Base-by-base conservation (phyloP, 2,888 invertebrate species). In the Cybosia mesomella region DNA sequence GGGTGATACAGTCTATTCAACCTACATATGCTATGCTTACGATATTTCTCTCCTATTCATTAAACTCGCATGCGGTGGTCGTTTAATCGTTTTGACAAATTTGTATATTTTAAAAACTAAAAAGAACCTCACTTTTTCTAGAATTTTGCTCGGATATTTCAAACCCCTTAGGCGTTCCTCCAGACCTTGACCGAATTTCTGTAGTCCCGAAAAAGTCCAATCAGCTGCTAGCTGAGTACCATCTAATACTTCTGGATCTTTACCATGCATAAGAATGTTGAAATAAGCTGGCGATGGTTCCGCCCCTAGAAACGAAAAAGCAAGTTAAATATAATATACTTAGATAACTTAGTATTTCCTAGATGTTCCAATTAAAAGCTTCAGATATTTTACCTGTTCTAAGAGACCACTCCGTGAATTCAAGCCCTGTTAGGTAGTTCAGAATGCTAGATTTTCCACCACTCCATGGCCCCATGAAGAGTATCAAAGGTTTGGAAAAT, bases 381-480 rank as follows among this genome's bases (percentile, higher is more conserved):
- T 3, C 8, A 21, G 5, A 8, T 22, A 53, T n/a, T n/a, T 84
- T 95, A 98, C 98, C 98, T 90, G 98, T 98, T 94, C 98, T 96
- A 76, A 98, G 93, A 70, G 98, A 97, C 89, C 97, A 97, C 80
- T 97, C 96, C 36, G 97, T 97, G 87, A 98, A 98, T 90, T 98
- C 98, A 77, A 98, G 97, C 72, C 98, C 97, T 55, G 98, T 96
- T 76, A 99, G 95, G 92, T 99, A 99, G 92, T 99, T 99, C 75
- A 99, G 97, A 80, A 98, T 98, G 65, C 98, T 97, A 1, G 98
- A 98, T 94, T 99, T 99, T 75, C 99, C 99, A 70, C 98, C 98
- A 85, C 98, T 98, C 98, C 98, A 99, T 54, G 99, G 98, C 57
- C 99, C 99, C 97, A 99, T 98, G 86, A 99, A 98, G 8, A 99